Evolutionary conservation across 2,113 vertebrate species (phyloP), one percentile per base, ranked within the genome.

Genomic region (Ovis aries): DNA sequence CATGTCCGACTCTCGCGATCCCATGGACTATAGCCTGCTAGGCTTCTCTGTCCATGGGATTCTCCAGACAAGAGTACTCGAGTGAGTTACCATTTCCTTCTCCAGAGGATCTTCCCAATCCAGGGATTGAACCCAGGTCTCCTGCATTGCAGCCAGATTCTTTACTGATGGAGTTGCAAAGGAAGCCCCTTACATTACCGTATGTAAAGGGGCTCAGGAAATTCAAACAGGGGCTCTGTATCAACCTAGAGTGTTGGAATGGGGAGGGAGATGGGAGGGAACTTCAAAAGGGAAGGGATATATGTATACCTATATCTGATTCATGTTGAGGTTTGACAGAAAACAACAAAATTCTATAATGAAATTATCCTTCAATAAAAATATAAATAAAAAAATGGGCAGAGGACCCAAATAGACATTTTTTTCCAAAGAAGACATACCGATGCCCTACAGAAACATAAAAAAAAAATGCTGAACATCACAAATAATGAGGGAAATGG

Each of bases 1-100:
- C 4, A 10, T 36, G 33, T 36, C 64, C 0, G 0, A 67, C 64
- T 67, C 33, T n/a, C 19, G 4, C 0, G 4, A 67, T 21, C 33
- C 33, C 17, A 67, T 67, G 33, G 8, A 36, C 33, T 64, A 0
- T 64, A 64, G 17, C 33, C 33, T 67, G 64, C 33, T 67, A n/a
- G 64, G 33, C 16, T 36, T 33, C 17, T 67, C 17, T 67, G 33
- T 67, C 17, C 64, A 67, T 67, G 64, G 17, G 17, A 67, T 36
- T 36, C 33, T 67, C 62, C 62, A 67, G 62, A 33, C 33, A 67
- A 64, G 62, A 67, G n/a, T 67, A 67, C 33, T n/a, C 16, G 33
- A 67, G 33, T 67, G 16, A 16, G 33, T 67, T 67, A 4, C 17
- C n/a, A n/a, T 67, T 67, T 67, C 64, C 64, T 67, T 21, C 33